Base-by-base conservation (phyloP, 2,888 invertebrate species). In the Cephus sareptanus region DNA sequence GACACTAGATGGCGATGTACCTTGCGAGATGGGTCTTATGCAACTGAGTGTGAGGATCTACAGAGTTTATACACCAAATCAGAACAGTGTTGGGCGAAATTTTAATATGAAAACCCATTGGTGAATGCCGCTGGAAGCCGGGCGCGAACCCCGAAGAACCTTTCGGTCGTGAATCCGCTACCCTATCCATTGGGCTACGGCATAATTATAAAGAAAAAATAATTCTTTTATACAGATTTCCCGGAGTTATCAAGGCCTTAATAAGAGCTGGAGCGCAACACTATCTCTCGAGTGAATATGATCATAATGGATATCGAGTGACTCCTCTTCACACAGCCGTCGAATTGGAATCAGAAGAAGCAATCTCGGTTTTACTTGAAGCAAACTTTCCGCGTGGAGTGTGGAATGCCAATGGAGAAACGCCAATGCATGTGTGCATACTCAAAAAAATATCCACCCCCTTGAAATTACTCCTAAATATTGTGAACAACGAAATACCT, bases 291-390 rank as follows among this genome's bases (percentile, higher is more conserved):
- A 31, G 73, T 37, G 70, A 79, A 70, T 73, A 77, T 40, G n/a
- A 68, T 70, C 31, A 79, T 37, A 75, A 79, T 13, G 34, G 70
- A 33, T 35, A 76, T 31, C 35, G 11, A 34, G 91, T 92, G 33
- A 93, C 93, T 0, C 93, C 93, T 0, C 89, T 94, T 0, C 94
- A 94, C 81, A 93, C 92, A 0, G 93, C 94, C 0, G 93, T 93
- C 0, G 91, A 92, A 74, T 85, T 93, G 3, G 92, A 91, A 9
- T 92, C 91, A 74, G 80, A 92, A 56, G 92, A 92, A 0, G 92
- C 92, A 3, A 92, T 93, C 1, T 89, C 89, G 15, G 89, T 91
- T 71, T 87, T 94, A 1, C 85, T 93, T 9, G 88, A 92, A 2
- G 90, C 92, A 13, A 93, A 92, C 1, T 92, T 92, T 0, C 91